Evolutionary conservation across 2,888 invertebrate genomes (phyloP).

Genomic region (Pollenia amentaria): DNA sequence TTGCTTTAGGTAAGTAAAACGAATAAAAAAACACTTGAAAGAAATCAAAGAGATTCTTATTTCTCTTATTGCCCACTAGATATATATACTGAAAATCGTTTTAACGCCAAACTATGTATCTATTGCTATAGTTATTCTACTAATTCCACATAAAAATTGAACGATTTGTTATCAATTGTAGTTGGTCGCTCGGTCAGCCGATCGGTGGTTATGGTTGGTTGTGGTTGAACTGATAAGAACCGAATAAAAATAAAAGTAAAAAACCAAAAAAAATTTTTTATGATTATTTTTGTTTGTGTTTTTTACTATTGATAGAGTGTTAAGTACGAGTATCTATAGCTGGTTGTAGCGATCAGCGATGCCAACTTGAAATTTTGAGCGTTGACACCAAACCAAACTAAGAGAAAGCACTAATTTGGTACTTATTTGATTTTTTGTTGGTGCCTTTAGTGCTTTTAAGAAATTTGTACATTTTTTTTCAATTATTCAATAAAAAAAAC

Average conservation of each 20-base stretch:
- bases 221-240: constrained; percentile 52
- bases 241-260: background rate
- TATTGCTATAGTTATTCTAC: background rate
- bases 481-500: too few relatives aligned
- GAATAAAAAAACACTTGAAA: background rate
- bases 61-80: background rate
- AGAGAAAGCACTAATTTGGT: too few relatives aligned
- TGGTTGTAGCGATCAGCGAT: background rate
- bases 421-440: too few relatives aligned
- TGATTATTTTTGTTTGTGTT: background rate
- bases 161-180: constrained; percentile 31
- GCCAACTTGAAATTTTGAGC: too few relatives aligned
- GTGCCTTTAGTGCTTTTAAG: too few relatives aligned
- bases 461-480: too few relatives aligned
- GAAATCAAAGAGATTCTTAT: background rate
- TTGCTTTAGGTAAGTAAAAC: background rate
- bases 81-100: background rate
- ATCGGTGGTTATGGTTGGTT: constrained; percentile 32
- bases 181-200: background rate
- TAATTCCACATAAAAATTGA: background rate
- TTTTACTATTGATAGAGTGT: background rate
- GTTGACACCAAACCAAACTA: too few relatives aligned
- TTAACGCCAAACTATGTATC: background rate
- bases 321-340: background rate
- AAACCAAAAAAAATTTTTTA: background rate